phyloP scores from a whole-genome alignment of 2,888 invertebrate genomes.

The Ophion slaviceki region DNA sequence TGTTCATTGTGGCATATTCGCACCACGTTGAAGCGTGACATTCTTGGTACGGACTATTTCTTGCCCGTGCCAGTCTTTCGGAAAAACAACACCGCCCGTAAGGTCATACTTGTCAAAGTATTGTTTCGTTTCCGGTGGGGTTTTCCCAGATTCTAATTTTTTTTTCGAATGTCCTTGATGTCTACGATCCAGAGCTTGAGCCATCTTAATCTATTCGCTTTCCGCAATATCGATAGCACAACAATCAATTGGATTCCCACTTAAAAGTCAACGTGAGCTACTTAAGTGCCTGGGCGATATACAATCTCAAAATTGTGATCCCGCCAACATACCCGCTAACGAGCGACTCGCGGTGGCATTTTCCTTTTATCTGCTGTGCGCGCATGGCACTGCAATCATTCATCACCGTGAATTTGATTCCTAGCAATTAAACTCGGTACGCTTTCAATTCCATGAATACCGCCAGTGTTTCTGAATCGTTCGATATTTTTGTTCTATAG shows the following conservation, averaged over 20 bases:
- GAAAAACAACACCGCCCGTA: slow-evolving; percentile 60
- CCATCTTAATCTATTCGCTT: slow-evolving; percentile 68
- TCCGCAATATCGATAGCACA: slow-evolving; percentile 58
- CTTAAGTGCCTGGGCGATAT: slow-evolving; percentile 63
- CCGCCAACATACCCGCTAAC: slow-evolving; percentile 72
- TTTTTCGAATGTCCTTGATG: slow-evolving; percentile 60
- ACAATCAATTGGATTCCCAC: slow-evolving; percentile 66
- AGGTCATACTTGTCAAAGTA: slow-evolving; percentile 64
- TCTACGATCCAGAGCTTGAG: slow-evolving; percentile 64
- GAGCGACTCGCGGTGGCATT: slow-evolving; percentile 72
- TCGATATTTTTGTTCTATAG: slow-evolving; percentile 51
- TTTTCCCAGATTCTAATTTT: slow-evolving; percentile 42
- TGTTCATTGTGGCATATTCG: slow-evolving; percentile 74
- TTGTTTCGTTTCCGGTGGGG: slow-evolving; percentile 34
- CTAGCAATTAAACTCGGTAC: slow-evolving; percentile 51
- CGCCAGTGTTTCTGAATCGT: slow-evolving; percentile 56
- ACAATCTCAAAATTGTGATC: slow-evolving; percentile 36
- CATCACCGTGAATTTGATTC: slow-evolving; percentile 60
- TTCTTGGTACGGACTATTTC: slow-evolving; percentile 69
- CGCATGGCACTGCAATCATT: slow-evolving; percentile 69
- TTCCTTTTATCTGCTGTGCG: slow-evolving; percentile 73
- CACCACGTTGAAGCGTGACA: slow-evolving; percentile 74
- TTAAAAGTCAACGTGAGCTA: slow-evolving; percentile 69
- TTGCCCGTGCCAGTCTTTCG: too few relatives aligned
- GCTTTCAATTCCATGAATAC: slow-evolving; percentile 43